A percentile compares a stretch with the other conserved stretches of the same genome.
Evolutionary conservation across 2,797 vertebrate species (phyloP).

Genomic region (Stomatorhinus walkeri): DNA sequence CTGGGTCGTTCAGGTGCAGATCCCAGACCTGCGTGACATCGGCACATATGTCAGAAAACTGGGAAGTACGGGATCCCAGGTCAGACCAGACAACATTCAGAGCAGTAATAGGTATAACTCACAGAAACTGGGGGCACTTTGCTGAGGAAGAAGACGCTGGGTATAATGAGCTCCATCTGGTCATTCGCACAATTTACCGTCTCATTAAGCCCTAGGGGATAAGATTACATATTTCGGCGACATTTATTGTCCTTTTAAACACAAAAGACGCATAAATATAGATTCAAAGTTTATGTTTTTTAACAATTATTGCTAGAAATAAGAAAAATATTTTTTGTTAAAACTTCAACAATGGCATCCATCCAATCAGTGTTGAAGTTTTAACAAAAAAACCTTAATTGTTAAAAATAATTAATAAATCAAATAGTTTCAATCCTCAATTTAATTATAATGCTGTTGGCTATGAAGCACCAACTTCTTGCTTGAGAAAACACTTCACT

Average conservation of each 20-base stretch:
- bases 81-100: neutral
- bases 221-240: neutral
- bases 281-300: neutral
- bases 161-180: slow-evolving; percentile 64
- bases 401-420: neutral
- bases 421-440: neutral
- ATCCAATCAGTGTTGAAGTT: neutral
- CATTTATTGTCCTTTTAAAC: neutral
- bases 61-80: neutral
- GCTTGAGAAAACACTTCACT: neutral
- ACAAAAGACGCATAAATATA: neutral
- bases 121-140: slow-evolving; percentile 60
- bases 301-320: neutral
- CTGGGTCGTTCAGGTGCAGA: slow-evolving; percentile 62
- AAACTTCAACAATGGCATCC: neutral
- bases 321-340: neutral
- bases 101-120: slow-evolving; percentile 30
- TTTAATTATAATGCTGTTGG: neutral
- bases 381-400: neutral
- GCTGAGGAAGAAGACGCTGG: slow-evolving; percentile 61
- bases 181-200: slow-evolving; percentile 66
- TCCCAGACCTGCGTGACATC: slow-evolving; percentile 55
- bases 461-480: neutral
- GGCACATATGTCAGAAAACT: neutral
- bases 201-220: slow-evolving; percentile 61